Percentiles rank a stretch among this genome's conserved stretches.
These are phyloP conservation scores for Dryadula phaetusa DNA, from an alignment of 2,888 invertebrate genomes.

Conservation along the genomic window DNA sequence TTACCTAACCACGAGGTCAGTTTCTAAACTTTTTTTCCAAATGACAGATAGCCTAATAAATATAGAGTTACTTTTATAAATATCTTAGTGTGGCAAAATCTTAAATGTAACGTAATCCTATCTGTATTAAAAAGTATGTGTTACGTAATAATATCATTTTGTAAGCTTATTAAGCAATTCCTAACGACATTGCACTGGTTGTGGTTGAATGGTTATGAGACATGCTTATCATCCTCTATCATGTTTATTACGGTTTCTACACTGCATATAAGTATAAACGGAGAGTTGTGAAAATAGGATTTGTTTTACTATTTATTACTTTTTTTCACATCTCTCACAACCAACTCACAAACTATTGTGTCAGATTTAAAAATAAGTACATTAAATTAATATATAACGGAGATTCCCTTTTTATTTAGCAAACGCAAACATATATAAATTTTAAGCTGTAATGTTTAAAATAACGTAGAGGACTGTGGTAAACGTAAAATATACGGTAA, in stretches of 20 bases:
- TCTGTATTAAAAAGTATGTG: neutral
- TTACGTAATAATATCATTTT: neutral
- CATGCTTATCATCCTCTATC: neutral
- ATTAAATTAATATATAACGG: no score
- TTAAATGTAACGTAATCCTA: no score
- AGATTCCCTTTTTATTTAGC: neutral
- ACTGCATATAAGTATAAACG: neutral
- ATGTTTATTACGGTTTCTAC: neutral
- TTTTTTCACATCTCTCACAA: neutral
- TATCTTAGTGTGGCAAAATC: no score
- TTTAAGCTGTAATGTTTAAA: constrained; percentile 38
- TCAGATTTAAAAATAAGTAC: neutral
- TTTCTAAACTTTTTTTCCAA: no score
- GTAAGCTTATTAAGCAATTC: neutral
- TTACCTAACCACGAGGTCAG: no score
- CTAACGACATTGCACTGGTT: neutral
- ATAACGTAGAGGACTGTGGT: constrained; percentile 19
- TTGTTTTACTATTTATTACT: neutral
- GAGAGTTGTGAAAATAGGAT: neutral
- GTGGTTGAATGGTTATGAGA: neutral
- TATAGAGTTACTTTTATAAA: no score
- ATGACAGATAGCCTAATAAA: no score
- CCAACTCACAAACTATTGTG: neutral
- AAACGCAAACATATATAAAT: constrained; percentile 14
- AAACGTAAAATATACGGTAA: constrained; percentile 46